Evolutionary conservation across 1,140 invertebrate species (phyloP).

Genomic region (Cepaea nemoralis): DNA sequence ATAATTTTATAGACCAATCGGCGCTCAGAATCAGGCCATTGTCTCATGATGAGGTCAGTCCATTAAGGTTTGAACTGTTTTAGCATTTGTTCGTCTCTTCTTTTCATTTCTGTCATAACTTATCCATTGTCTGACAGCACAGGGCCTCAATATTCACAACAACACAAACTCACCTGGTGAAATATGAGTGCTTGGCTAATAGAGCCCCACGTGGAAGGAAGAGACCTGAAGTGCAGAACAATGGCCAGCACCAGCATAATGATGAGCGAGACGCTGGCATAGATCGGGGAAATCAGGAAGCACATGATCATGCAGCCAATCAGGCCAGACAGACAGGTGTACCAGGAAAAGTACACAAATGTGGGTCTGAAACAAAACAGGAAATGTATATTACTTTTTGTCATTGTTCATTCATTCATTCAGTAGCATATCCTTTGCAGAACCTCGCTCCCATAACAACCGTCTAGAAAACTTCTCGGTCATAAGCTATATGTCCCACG

Average conservation of each 20-base stretch:
- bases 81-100: too few species aligned
- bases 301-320: slow-evolving; percentile 92
- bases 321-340: slow-evolving; percentile 89
- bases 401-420: background rate
- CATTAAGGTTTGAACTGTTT: too few species aligned
- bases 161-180: slow-evolving; percentile 82
- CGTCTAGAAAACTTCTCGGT: background rate
- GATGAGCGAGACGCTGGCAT: slow-evolving; percentile 89
- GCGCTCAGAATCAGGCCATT: too few species aligned
- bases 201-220: slow-evolving; percentile 92
- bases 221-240: slow-evolving; percentile 91
- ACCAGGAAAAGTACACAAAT: slow-evolving; percentile 96
- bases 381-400: background rate
- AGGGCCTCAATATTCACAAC: too few species aligned
- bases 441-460: too few species aligned
- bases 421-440: too few species aligned
- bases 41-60: too few species aligned
- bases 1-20: too few species aligned
- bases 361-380: slow-evolving; percentile 80
- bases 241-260: slow-evolving; percentile 88
- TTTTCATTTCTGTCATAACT: too few species aligned
- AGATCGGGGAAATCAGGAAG: slow-evolving; percentile 93
- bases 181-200: slow-evolving; percentile 99
- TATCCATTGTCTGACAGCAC: too few species aligned
- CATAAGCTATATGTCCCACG: too few species aligned